Evolutionary conservation across 2,888 invertebrate species (phyloP).

Genomic region (Corythucha ciliata): DNA sequence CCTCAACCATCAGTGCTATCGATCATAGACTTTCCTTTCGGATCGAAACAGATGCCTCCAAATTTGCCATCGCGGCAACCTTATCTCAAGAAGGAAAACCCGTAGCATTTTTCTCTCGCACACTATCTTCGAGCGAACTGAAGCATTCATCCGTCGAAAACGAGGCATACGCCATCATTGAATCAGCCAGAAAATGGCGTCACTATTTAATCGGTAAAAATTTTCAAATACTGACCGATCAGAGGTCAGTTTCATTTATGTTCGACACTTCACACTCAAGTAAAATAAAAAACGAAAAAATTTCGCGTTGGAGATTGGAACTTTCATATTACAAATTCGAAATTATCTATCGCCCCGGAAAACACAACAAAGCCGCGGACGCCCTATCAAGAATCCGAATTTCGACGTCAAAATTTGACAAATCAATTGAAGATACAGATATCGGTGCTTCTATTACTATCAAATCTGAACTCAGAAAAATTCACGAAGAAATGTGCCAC

Average conservation of each 20-base stretch:
- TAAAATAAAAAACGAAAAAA: constrained; percentile 20
- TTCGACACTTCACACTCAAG: too few relatives aligned
- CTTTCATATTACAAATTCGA: constrained; percentile 12
- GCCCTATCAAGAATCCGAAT: constrained; percentile 28
- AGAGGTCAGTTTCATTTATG: constrained; percentile 21
- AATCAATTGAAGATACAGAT: too few relatives aligned
- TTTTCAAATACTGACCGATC: constrained; percentile 28
- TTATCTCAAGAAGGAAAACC: constrained; percentile 22
- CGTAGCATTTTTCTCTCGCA: constrained; percentile 24
- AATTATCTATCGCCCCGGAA: constrained; percentile 1
- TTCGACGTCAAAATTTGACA: too few relatives aligned
- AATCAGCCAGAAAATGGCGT: not conserved
- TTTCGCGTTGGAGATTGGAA: constrained; percentile 17
- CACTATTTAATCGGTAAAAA: not conserved
- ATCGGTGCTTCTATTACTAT: constrained; percentile 16
- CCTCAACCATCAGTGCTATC: not conserved
- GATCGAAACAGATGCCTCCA: constrained; percentile 27
- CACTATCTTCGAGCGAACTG: constrained; percentile 23
- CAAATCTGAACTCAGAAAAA: constrained; percentile 9
- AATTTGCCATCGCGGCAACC: constrained; percentile 12
- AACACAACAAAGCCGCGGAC: constrained; percentile 27
- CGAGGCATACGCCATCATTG: constrained; percentile 16
- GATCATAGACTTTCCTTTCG: constrained; percentile 2
- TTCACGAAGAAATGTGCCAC: constrained; percentile 28
- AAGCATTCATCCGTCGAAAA: constrained; percentile 30